Evolutionary conservation across 2,113 vertebrate genomes (phyloP).

Genomic region (Epinephelus lanceolatus): DNA sequence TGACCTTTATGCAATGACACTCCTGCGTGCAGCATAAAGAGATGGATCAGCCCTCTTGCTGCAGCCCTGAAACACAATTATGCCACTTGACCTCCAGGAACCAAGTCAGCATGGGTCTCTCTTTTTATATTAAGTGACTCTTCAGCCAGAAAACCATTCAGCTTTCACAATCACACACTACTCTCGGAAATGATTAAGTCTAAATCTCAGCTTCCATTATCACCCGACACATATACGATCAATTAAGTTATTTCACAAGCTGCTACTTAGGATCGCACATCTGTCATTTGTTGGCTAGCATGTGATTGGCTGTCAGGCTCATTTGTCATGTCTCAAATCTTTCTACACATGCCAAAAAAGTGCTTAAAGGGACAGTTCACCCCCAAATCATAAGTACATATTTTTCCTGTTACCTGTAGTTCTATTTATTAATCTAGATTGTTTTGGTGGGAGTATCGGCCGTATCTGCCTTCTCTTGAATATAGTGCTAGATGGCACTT

Average conservation of each 20-base stretch:
- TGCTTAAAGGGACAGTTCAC: too few species aligned
- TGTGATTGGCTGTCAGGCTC: not conserved
- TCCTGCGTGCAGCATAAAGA: conserved; percentile 40
- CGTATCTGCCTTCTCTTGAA: too few species aligned
- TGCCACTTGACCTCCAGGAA: conserved; percentile 66
- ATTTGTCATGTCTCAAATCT: not conserved
- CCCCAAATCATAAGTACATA: too few species aligned
- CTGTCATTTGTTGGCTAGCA: not conserved
- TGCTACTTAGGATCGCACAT: not conserved
- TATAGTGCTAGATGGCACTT: too few species aligned
- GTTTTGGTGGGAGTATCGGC: too few species aligned
- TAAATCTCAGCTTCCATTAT: not conserved
- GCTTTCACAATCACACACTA: conserved; percentile 28
- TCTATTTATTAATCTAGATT: too few species aligned
- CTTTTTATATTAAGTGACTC: conserved; percentile 50
- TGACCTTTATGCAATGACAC: conserved; percentile 64
- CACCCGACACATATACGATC: not conserved
- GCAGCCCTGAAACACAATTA: conserved; percentile 62
- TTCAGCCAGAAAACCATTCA: conserved; percentile 16
- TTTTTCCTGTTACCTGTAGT: too few species aligned
- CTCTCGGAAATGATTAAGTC: not conserved
- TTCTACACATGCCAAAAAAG: not conserved
- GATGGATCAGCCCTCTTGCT: conserved; percentile 38
- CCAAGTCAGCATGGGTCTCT: conserved; percentile 36
- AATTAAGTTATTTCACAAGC: not conserved